Evolutionary conservation across 2,797 vertebrate species (phyloP).

Genomic region (Anas bernieri): DNA sequence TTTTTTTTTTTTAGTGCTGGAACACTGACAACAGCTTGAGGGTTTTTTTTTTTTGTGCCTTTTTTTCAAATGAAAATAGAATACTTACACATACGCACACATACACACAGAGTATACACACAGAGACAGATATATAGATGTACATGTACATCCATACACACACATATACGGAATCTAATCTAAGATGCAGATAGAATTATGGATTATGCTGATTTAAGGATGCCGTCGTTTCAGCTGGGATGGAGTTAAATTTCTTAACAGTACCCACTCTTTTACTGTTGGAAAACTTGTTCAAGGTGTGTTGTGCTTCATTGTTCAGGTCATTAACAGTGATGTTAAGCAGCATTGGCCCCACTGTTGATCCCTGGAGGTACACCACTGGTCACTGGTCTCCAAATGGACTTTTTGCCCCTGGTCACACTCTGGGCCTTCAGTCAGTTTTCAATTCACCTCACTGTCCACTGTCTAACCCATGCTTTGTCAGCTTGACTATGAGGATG

Average conservation of each 20-base stretch:
- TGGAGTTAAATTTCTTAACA: neutral
- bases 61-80: too few species aligned
- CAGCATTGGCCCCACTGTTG: neutral
- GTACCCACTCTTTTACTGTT: neutral
- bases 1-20: too few species aligned
- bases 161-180: neutral
- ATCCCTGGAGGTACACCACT: neutral
- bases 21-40: too few species aligned
- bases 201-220: neutral
- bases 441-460: neutral
- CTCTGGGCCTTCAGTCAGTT: neutral
- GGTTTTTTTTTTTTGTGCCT: too few species aligned
- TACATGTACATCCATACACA: too few species aligned
- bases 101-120: neutral
- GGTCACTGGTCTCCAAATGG: neutral
- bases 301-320: neutral
- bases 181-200: neutral
- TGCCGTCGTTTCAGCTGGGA: neutral
- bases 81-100: neutral
- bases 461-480: neutral
- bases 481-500: neutral
- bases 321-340: neutral
- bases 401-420: neutral
- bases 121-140: accelerated
- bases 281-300: neutral